Evolutionary conservation across 1,140 invertebrate species (phyloP).

Genomic region (Nasonia vitripennis): DNA sequence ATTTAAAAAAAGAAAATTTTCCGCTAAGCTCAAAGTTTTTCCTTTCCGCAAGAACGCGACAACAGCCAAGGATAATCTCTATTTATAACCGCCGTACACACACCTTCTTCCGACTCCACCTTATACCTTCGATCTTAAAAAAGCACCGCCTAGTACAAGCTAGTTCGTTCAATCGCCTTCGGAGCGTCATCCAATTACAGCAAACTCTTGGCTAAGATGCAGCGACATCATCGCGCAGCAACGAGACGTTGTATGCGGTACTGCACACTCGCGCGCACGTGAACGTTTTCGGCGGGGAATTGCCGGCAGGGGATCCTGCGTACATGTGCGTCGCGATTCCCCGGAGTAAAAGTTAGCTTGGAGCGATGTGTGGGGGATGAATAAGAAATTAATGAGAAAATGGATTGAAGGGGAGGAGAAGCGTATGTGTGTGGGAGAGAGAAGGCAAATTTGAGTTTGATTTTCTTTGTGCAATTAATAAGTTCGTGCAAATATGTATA

Average conservation of each 20-base stretch:
- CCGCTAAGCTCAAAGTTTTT: too few species aligned
- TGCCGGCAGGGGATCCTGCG: too few species aligned
- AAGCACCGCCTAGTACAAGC: too few species aligned
- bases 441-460: slow-evolving; percentile 57
- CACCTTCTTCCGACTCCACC: too few species aligned
- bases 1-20: too few species aligned
- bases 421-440: slow-evolving; percentile 62
- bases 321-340: slow-evolving; percentile 26
- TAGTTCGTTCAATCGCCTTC: not conserved
- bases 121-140: too few species aligned
- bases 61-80: too few species aligned
- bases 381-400: slow-evolving; percentile 51
- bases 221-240: not conserved
- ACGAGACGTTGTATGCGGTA: not conserved
- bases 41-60: too few species aligned
- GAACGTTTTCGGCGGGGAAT: not conserved
- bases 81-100: too few species aligned
- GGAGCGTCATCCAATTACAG: not conserved
- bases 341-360: slow-evolving; percentile 44
- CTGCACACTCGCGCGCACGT: not conserved
- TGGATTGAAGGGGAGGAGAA: slow-evolving; percentile 49
- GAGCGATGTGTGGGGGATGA: slow-evolving; percentile 22
- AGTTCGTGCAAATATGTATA: slow-evolving; percentile 8
- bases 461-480: slow-evolving; percentile 46
- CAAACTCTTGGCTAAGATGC: not conserved